phyloP scores from a whole-genome alignment of 2,797 vertebrate species.

The Allobates femoralis region DNA sequence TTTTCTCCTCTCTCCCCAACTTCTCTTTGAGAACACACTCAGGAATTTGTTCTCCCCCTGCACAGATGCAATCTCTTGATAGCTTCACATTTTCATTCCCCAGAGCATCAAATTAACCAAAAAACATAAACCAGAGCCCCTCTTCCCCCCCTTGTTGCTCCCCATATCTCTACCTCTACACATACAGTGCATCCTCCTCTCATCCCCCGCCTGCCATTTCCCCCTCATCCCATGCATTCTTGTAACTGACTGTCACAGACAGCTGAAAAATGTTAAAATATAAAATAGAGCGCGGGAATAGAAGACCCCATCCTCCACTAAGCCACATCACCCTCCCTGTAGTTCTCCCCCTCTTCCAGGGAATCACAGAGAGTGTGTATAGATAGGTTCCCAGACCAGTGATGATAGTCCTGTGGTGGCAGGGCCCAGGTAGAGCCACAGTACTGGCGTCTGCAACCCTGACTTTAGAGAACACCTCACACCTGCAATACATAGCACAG shows the following conservation, averaged over 20 bases:
- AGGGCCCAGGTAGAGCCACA: slow-evolving; percentile 27
- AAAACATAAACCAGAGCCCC: slow-evolving; percentile 61
- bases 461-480: slow-evolving; percentile 27
- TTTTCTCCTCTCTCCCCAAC: slow-evolving; percentile 20
- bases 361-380: slow-evolving; percentile 17
- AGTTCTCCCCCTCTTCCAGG: background rate
- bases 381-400: slow-evolving; percentile 28
- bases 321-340: slow-evolving; percentile 8
- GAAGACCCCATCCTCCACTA: slow-evolving; percentile 26
- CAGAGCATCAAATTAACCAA: slow-evolving; percentile 54
- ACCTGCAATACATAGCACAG: slow-evolving; percentile 51
- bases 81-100: slow-evolving; percentile 60
- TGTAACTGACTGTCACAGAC: slow-evolving; percentile 54
- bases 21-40: slow-evolving; percentile 44
- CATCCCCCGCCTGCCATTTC: background rate
- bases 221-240: slow-evolving; percentile 35
- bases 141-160: slow-evolving; percentile 32
- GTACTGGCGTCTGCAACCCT: background rate
- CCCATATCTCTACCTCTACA: slow-evolving; percentile 44
- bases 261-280: slow-evolving; percentile 62
- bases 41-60: slow-evolving; percentile 58
- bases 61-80: slow-evolving; percentile 58
- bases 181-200: slow-evolving; percentile 24
- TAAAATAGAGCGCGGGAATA: slow-evolving; percentile 53
- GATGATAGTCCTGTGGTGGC: background rate